Conservation (phyloP, 2,888 invertebrate species). For the Incurvaria masculella region DNA sequence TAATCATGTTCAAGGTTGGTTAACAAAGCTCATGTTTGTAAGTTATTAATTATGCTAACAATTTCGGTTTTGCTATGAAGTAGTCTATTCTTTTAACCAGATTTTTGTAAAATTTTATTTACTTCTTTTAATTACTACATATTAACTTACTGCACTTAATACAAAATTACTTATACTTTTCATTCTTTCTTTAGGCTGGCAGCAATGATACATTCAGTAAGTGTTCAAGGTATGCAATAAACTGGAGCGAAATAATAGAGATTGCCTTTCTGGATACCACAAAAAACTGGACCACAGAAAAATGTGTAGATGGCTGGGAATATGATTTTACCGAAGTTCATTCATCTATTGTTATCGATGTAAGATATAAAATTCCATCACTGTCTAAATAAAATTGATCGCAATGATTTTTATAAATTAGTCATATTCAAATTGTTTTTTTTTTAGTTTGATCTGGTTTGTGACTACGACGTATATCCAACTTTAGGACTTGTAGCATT, state of each 20-base stretch:
- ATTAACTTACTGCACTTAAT: too few species aligned
- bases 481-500: conserved; percentile 82
- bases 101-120: too few species aligned
- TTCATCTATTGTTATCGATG: conserved; percentile 84
- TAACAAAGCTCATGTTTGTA: too few species aligned
- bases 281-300: conserved; percentile 64
- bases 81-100: too few species aligned
- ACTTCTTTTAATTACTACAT: too few species aligned
- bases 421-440: conserved; percentile 8
- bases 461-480: conserved; percentile 82
- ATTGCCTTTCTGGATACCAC: conserved; percentile 27
- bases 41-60: too few species aligned
- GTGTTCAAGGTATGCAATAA: conserved; percentile 69
- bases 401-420: neutral
- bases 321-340: conserved; percentile 66
- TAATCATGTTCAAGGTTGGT: too few species aligned
- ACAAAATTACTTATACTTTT: too few species aligned
- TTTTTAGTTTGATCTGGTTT: conserved; percentile 85
- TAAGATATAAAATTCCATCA: conserved; percentile 40
- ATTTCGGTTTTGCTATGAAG: too few species aligned
- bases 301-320: conserved; percentile 76
- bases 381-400: neutral
- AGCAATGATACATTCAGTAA: conserved; percentile 52
- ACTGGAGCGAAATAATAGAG: conserved; percentile 61
- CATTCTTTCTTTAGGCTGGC: neutral